Conservation (phyloP, 2,797 vertebrate genomes). For the Rhadinocentrus ornatus region DNA sequence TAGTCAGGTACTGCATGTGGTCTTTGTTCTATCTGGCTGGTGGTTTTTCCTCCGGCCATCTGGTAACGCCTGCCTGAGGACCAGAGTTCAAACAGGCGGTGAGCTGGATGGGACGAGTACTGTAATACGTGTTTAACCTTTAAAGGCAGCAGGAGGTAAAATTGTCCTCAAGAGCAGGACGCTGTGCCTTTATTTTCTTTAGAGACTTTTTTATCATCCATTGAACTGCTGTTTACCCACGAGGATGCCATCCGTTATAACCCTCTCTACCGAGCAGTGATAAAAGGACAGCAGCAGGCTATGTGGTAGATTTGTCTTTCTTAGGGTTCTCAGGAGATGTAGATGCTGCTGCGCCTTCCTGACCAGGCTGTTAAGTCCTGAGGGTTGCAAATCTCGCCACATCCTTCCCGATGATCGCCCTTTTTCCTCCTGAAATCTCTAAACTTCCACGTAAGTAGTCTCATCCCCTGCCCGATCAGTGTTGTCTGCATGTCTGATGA, state of each 20-base stretch:
- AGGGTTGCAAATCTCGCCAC: not conserved
- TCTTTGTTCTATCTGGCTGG: too few species aligned
- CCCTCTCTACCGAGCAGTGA: not conserved
- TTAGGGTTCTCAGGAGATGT: not conserved
- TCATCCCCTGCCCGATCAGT: not conserved
- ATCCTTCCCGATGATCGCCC: too few species aligned
- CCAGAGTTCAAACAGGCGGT: too few species aligned
- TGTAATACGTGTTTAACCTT: not conserved
- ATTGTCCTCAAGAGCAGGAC: not conserved
- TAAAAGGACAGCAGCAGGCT: not conserved
- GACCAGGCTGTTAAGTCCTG: not conserved
- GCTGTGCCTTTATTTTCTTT: too few species aligned
- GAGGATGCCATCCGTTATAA: not conserved
- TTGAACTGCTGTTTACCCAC: not conserved
- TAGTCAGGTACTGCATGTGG: too few species aligned
- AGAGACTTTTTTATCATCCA: too few species aligned
- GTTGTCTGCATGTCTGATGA: not conserved
- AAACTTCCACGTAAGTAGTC: not conserved
- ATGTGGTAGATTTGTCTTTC: not conserved
- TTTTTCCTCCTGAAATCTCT: too few species aligned
- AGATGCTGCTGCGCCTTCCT: not conserved
- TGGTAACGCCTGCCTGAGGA: not conserved
- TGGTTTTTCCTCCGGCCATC: not conserved
- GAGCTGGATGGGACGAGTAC: not conserved
- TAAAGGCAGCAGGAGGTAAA: not conserved